A percentile compares a stretch with the other conserved stretches of the same genome.
phyloP scores from a whole-genome alignment of 1,140 invertebrate genomes.

The Proctacanthus coquilletti region DNA sequence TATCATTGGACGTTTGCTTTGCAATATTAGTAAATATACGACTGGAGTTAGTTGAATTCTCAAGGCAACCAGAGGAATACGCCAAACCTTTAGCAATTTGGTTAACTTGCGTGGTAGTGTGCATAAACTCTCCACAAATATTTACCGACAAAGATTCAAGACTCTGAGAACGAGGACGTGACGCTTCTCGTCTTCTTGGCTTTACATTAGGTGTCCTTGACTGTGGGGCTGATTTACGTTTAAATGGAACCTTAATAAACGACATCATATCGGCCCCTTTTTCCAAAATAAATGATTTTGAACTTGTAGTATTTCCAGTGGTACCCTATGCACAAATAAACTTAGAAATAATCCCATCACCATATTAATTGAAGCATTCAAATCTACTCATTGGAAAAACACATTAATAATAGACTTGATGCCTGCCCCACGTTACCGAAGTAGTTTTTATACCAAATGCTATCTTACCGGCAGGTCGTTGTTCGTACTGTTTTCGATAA shows the following conservation, averaged over 20 bases:
- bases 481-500: constrained; percentile 25
- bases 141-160: constrained; percentile 29
- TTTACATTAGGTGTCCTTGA: constrained; percentile 15
- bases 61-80: too few species aligned
- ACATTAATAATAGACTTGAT: constrained; percentile 20
- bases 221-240: constrained; percentile 21
- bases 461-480: constrained; percentile 29
- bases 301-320: background rate
- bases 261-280: constrained; percentile 23
- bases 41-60: too few species aligned
- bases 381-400: constrained; percentile 5
- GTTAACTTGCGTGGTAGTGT: too few species aligned
- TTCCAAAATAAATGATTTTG: constrained; percentile 3
- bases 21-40: too few species aligned
- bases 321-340: background rate
- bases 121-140: constrained; percentile 9
- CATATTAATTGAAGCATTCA: background rate
- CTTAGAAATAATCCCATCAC: background rate
- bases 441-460: too few species aligned
- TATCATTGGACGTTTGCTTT: too few species aligned
- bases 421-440: constrained; percentile 15
- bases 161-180: constrained; percentile 23
- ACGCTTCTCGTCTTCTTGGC: constrained; percentile 6
- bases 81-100: too few species aligned
- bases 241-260: constrained; percentile 21